phyloP scores from a whole-genome alignment of 64 coral and sea anemone genomes.

The Pachyseris speciosa region DNA sequence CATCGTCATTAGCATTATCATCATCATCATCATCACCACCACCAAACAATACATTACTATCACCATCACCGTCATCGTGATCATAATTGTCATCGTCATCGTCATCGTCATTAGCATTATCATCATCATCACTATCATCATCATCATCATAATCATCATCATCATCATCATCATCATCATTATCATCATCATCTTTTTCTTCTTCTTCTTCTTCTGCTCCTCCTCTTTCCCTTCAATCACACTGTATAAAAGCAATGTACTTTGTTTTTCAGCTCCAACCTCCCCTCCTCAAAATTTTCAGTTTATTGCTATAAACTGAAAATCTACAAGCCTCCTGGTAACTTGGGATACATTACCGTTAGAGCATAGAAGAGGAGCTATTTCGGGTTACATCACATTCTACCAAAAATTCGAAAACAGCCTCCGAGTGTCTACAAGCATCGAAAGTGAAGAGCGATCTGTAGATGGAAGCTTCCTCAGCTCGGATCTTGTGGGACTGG shows the following conservation, averaged over 20 bases:
- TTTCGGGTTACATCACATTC: conserved; percentile 38
- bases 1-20: neutral
- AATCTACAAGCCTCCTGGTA: conserved; percentile 22
- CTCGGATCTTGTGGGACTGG: neutral
- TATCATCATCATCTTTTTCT: neutral
- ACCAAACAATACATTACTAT: neutral
- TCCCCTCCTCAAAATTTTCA: conserved; percentile 33
- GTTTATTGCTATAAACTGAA: neutral
- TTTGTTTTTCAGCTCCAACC: conserved; percentile 18
- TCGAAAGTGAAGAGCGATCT: neutral
- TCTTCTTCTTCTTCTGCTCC: conserved; percentile 15
- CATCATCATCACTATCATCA: neutral
- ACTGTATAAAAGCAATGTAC: too few relatives aligned
- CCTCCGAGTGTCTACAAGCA: neutral
- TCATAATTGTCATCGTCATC: neutral
- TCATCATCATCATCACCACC: neutral
- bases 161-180: neutral
- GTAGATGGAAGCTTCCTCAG: neutral
- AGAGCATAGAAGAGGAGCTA: conserved; percentile 17
- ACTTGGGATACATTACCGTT: conserved; percentile 40
- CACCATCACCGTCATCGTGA: neutral
- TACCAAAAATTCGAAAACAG: neutral
- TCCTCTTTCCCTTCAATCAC: too few relatives aligned
- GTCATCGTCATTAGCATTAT: neutral
- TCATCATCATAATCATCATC: neutral